Conservation (phyloP, 1,140 invertebrate species). For the Gonioctena quinquepunctata region DNA sequence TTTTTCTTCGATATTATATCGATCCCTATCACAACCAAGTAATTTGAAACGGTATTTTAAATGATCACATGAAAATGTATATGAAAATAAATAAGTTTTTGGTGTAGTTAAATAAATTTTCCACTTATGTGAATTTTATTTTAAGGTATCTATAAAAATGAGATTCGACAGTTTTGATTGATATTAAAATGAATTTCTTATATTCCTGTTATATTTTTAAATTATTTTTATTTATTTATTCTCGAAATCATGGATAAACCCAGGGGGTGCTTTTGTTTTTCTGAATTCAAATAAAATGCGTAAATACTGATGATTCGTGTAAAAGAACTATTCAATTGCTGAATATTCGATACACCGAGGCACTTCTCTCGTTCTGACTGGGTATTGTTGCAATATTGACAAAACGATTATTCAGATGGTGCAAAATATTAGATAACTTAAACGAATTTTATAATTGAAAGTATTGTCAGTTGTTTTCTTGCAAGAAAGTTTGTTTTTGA, state of each 20-base stretch:
- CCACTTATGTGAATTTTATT: background rate
- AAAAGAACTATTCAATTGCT: no score
- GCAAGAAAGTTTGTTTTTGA: background rate
- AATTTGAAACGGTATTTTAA: no score
- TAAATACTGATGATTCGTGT: background rate
- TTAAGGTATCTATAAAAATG: background rate
- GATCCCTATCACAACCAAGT: no score
- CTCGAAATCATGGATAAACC: background rate
- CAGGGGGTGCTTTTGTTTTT: background rate
- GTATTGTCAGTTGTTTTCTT: background rate
- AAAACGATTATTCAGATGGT: background rate
- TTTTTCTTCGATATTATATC: no score
- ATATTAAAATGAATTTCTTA: background rate
- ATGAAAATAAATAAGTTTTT: background rate
- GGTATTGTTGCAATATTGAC: conserved; percentile 10
- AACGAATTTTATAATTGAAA: background rate
- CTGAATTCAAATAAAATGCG: background rate
- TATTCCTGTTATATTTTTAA: background rate
- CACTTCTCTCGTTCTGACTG: no score
- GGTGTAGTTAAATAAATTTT: conserved; percentile 1
- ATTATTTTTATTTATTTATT: background rate
- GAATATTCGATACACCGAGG: no score
- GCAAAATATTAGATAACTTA: background rate
- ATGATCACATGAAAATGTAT: no score
- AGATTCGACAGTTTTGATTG: background rate